These are phyloP conservation scores for Gobionotothen gibberifrons DNA, from an alignment of 2,797 vertebrate species.

Conservation along the genomic window DNA sequence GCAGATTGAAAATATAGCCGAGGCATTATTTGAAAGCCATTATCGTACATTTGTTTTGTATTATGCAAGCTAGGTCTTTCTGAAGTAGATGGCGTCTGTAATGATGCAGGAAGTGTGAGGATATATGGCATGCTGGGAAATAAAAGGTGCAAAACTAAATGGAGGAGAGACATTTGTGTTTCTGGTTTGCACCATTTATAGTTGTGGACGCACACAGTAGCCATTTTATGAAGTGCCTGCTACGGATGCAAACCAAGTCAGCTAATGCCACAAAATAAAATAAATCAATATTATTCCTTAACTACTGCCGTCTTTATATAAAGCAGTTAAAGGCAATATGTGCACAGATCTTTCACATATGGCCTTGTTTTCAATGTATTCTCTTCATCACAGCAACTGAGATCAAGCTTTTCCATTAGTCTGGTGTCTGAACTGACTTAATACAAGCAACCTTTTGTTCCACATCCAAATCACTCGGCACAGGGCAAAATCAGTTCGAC, in stretches of 20 bases:
- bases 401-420: constrained; percentile 35
- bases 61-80: constrained; percentile 23
- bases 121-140: constrained; percentile 17
- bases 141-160: constrained; percentile 28
- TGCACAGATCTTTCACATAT: constrained; percentile 4
- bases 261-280: constrained; percentile 18
- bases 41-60: constrained; percentile 53
- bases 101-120: constrained; percentile 39
- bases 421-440: constrained; percentile 32
- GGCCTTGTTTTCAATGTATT: constrained; percentile 19
- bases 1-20: constrained; percentile 59
- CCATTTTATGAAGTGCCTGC: neutral
- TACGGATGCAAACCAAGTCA: constrained; percentile 8
- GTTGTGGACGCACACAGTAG: neutral
- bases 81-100: constrained; percentile 36
- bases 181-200: constrained; percentile 20
- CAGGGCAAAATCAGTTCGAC: constrained; percentile 46
- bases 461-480: constrained; percentile 41
- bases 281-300: constrained; percentile 26
- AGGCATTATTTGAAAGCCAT: constrained; percentile 42
- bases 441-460: constrained; percentile 49
- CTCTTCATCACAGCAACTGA: constrained; percentile 15
- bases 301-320: neutral
- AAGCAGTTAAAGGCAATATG: constrained; percentile 11
- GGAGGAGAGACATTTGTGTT: constrained; percentile 19